Conservation (phyloP, 2,797 vertebrate genomes). For the Malacoraja senta region DNA sequence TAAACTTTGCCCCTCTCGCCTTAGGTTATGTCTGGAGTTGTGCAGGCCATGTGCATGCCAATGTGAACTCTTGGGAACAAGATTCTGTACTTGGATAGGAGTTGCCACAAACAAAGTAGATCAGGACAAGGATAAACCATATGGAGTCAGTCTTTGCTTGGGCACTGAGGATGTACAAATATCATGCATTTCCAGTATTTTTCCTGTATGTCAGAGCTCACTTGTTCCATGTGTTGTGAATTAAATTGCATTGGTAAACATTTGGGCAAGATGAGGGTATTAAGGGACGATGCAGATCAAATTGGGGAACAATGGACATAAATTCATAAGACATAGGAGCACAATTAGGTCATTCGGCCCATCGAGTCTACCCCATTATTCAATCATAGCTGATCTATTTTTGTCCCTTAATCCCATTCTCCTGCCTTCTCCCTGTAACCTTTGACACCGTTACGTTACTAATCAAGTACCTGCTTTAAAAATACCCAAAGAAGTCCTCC, state of each 20-base stretch:
- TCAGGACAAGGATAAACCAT: not conserved
- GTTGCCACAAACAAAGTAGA: not conserved
- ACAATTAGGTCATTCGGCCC: too few relatives aligned
- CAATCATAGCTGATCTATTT: too few relatives aligned
- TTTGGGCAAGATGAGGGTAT: not conserved
- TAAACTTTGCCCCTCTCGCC: too few relatives aligned
- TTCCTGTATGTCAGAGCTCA: not conserved
- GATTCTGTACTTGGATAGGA: not conserved
- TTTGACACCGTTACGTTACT: too few relatives aligned
- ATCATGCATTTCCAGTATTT: not conserved
- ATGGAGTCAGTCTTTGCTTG: not conserved
- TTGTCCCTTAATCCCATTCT: too few relatives aligned
- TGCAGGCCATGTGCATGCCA: not conserved
- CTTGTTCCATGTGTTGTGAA: not conserved
- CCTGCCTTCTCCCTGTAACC: too few relatives aligned
- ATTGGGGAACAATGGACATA: not conserved
- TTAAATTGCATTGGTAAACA: not conserved
- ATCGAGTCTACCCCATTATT: too few relatives aligned
- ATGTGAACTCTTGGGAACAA: not conserved
- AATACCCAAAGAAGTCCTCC: too few relatives aligned
- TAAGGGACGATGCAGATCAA: not conserved
- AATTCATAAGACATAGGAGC: not conserved
- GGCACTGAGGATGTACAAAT: not conserved
- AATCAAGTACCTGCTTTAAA: too few relatives aligned
- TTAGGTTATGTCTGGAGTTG: not conserved